Base-by-base conservation (phyloP, 2,113 vertebrate species). In the Serilophus lunatus region DNA sequence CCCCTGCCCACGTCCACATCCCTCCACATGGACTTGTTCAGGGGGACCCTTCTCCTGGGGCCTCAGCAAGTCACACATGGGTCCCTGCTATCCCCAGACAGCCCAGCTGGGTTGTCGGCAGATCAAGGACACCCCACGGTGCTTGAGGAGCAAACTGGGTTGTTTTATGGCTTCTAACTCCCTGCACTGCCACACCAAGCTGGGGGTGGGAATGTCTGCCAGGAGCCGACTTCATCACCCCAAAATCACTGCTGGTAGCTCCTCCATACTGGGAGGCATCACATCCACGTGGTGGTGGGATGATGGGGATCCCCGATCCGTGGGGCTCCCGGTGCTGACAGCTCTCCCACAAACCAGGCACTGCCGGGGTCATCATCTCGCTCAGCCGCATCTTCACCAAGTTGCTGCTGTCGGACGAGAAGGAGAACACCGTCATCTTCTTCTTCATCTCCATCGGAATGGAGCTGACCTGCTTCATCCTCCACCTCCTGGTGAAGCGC, bases 351-450 rank as follows among this genome's bases (percentile, higher is more conserved):
- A 20, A n/a, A 4, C 29, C 95, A 99, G 99, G 99, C 92, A 99
- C 99, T 0, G 99, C 99, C 0, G 99, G 99, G 4, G 99, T 99
- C 81, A 99, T 99, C 97, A 99, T 99, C 96, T 99, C 99, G 0
- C 98, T 99, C 70, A 99, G 99, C 69, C 99, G 99, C 50, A 99
- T 99, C 97, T 99, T 99, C 97, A 99, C 99, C 95, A 99, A 99
- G 97, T 98, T 99, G 88, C 98, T 99, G 95, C 98, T 99, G 94
- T 96, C 96, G 0, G 98, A 99, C 0, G 99, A 99, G 96, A 98
- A 98, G 85, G 98, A 98, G 94, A 99, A 99, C 98, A 99, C 99
- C 2, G 98, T 99, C 95, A 99, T 99, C 97, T 99, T 99, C 98
- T 99, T 99, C 97, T 98, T 99, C 94, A 98, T 99, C 76, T 99